Percentiles rank a stretch among this genome's conserved stretches.
These are phyloP conservation scores for Charina bottae DNA, from an alignment of 2,113 vertebrate genomes.

Conservation along the genomic window DNA sequence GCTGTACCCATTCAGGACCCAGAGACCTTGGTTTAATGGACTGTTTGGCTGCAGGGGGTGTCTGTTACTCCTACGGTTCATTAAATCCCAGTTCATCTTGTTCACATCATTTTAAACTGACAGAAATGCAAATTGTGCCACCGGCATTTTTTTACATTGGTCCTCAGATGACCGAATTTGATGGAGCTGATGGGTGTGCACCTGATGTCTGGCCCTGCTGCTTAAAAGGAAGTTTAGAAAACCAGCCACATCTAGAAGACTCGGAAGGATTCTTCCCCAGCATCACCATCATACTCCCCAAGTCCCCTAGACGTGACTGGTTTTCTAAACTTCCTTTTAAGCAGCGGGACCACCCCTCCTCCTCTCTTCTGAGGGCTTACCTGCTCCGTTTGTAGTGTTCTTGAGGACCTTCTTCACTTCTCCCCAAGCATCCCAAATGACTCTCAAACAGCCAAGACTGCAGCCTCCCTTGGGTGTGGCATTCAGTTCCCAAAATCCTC, in stretches of 20 bases:
- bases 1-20: not conserved
- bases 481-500: not conserved
- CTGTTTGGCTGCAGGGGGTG: not conserved
- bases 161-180: not conserved
- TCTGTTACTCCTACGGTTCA: not conserved
- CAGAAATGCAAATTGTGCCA: not conserved
- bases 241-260: not conserved
- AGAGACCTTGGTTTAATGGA: not conserved
- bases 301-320: not conserved
- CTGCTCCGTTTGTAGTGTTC: not conserved
- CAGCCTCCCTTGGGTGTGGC: not conserved
- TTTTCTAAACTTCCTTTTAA: not conserved
- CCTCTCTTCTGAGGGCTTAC: not conserved
- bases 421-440: not conserved
- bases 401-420: not conserved
- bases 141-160: not conserved
- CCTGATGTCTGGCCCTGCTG: not conserved
- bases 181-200: not conserved
- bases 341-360: not conserved
- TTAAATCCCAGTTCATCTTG: not conserved
- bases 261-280: not conserved
- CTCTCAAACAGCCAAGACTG: not conserved
- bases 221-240: not conserved
- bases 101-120: not conserved
- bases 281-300: not conserved